phyloP scores from a whole-genome alignment of 2,888 invertebrate species.

The Desoria tigrina region DNA sequence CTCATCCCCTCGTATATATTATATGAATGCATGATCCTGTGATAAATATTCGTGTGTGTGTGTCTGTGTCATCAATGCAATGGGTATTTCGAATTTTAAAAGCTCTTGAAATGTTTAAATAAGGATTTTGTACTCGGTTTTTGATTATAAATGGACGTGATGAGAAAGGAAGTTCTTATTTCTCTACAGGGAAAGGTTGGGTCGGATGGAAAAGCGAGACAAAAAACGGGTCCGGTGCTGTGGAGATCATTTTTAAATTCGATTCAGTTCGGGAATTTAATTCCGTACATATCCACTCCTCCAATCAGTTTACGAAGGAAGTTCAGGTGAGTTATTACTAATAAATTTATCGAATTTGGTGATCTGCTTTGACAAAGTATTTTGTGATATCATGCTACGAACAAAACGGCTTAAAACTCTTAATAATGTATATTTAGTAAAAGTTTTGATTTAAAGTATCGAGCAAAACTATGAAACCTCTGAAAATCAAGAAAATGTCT shows the following conservation, averaged over 20 bases:
- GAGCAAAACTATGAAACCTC: too few relatives aligned
- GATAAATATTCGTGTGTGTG: too few relatives aligned
- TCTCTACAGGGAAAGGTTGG: slow-evolving; percentile 71
- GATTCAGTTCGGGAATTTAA: slow-evolving; percentile 84
- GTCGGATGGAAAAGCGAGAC: slow-evolving; percentile 82
- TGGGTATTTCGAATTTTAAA: background rate
- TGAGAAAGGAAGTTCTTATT: slow-evolving; percentile 9
- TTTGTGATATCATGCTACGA: too few relatives aligned
- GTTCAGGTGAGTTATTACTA: slow-evolving; percentile 66
- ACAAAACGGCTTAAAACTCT: too few relatives aligned
- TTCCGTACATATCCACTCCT: slow-evolving; percentile 76
- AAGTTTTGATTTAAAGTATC: too few relatives aligned
- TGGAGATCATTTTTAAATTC: slow-evolving; percentile 77
- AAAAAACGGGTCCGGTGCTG: slow-evolving; percentile 62
- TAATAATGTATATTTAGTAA: too few relatives aligned
- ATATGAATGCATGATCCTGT: too few relatives aligned
- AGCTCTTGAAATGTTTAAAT: slow-evolving; percentile 1
- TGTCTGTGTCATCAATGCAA: too few relatives aligned
- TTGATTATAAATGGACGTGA: too few relatives aligned
- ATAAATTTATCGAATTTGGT: background rate
- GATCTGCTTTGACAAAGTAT: background rate
- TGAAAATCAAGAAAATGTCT: too few relatives aligned
- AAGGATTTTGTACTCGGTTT: background rate
- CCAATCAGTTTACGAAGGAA: slow-evolving; percentile 82
- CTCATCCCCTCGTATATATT: too few relatives aligned